Percentiles rank a stretch among this genome's conserved stretches.
phyloP scores from a whole-genome alignment of 2,113 vertebrate genomes.

The Apaloderma vittatum region DNA sequence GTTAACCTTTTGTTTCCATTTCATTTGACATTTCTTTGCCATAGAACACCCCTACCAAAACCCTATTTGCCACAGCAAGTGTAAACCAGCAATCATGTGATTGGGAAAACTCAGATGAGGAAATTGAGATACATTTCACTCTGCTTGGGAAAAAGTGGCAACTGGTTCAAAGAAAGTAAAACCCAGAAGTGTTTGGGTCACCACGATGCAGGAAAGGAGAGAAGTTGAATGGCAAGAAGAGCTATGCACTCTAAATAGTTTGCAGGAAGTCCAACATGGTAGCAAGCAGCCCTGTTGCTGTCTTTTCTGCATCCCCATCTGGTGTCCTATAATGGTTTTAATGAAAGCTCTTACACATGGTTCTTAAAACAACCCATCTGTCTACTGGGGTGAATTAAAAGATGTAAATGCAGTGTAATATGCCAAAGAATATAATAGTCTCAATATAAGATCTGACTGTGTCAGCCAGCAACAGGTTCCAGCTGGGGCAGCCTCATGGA shows the following conservation, averaged over 20 bases:
- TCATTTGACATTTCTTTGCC: background rate
- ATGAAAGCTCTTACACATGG: constrained; percentile 56
- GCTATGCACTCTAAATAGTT: background rate
- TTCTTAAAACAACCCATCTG: constrained; percentile 71
- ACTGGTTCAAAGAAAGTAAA: background rate
- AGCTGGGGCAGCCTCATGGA: constrained; percentile 75
- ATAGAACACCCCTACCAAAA: background rate
- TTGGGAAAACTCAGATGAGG: background rate
- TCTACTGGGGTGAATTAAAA: constrained; percentile 76
- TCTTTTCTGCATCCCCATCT: constrained; percentile 70
- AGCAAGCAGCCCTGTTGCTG: constrained; percentile 49
- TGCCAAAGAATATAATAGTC: constrained; percentile 76
- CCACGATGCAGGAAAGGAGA: background rate
- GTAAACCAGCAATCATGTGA: background rate
- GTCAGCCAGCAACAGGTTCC: constrained; percentile 77
- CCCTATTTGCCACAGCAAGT: background rate
- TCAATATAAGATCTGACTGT: constrained; percentile 73
- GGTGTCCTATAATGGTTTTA: constrained; percentile 65
- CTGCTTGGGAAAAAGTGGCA: background rate
- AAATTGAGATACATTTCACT: background rate
- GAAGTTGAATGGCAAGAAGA: background rate
- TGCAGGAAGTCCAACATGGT: constrained; percentile 41
- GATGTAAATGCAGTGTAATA: constrained; percentile 79
- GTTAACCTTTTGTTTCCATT: background rate
- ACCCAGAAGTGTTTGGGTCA: background rate